Evolutionary conservation across 2,113 vertebrate genomes (phyloP), one percentile per base, ranked within the genome.

Genomic region (Motacilla tschutschensis): DNA sequence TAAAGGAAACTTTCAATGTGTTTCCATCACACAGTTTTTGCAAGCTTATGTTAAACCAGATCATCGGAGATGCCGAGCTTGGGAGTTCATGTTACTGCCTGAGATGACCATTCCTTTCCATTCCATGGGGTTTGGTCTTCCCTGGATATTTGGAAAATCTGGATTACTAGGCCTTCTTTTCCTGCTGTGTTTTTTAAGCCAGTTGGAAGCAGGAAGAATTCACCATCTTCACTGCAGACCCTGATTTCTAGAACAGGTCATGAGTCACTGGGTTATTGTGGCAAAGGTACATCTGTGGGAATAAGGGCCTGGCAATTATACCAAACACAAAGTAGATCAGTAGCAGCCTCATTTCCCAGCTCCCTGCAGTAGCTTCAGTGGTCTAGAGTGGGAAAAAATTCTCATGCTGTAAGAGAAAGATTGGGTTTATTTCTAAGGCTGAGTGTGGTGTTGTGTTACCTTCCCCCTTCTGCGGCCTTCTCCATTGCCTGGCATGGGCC

Each of bases 1-100:
- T 19, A 84, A 92, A 92, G 72, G 87, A 71, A 69, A 71, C 35
- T 77, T 84, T 33, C 53, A 72, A 66, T 48, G 40, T 54, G 69
- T 87, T 82, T 51, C 60, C 62, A 63, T 90, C 48, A 71, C 28
- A 14, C 15, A 14, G 44, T 33, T 74, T 73, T 59, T 92, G 85
- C 53, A 63, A 83, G 62, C 25, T 58, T 43, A 5, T 41, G 59
- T 72, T 82, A 55, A 79, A 51, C 5, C 36, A 51, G 78, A 50
- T 24, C 17, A 40, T n/a, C 0, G 0, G 43, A 81, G 28, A 71
- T 69, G 57, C 33, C 0, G 10, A 35, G 64, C 6, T 3, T 47
- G 53, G 15, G 35, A n/a, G 35, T 46, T 89, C 44, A 3, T 59
- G 38, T 29, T 29, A 40, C 9, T 46, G 59, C 9, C 28, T 21